Evolutionary conservation across 2,113 vertebrate species (phyloP).

Genomic region (Empidonax alnorum): DNA sequence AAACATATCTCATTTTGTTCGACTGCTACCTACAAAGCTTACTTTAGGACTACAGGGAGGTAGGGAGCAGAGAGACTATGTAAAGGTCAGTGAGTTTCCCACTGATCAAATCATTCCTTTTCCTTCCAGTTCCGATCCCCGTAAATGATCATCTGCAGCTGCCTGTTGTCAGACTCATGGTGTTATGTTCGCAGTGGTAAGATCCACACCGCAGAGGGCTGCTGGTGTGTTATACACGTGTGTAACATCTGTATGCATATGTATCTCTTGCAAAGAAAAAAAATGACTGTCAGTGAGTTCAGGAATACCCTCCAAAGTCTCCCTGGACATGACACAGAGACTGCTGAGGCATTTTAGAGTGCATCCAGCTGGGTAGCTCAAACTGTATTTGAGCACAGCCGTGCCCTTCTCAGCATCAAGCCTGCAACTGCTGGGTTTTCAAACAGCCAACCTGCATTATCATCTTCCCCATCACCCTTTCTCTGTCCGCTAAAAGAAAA

Average conservation of each 20-base stretch:
- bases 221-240: fast-evolving
- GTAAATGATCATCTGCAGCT: neutral
- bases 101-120: neutral
- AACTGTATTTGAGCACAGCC: neutral
- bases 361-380: neutral
- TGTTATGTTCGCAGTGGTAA: neutral
- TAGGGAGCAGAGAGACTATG: neutral
- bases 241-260: fast-evolving
- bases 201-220: neutral
- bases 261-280: neutral
- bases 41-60: too few relatives aligned
- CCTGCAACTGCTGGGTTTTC: neutral
- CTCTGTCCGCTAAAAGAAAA: neutral
- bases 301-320: neutral
- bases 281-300: neutral
- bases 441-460: neutral
- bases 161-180: fast-evolving
- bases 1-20: neutral
- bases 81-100: neutral
- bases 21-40: neutral
- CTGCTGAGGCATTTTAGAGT: neutral
- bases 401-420: neutral
- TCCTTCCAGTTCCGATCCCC: neutral
- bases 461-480: neutral
- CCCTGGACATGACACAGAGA: neutral